Evolutionary conservation across 2,888 invertebrate species (phyloP), one percentile per base, ranked within the genome.

Genomic region (Chymomyza amoena): DNA sequence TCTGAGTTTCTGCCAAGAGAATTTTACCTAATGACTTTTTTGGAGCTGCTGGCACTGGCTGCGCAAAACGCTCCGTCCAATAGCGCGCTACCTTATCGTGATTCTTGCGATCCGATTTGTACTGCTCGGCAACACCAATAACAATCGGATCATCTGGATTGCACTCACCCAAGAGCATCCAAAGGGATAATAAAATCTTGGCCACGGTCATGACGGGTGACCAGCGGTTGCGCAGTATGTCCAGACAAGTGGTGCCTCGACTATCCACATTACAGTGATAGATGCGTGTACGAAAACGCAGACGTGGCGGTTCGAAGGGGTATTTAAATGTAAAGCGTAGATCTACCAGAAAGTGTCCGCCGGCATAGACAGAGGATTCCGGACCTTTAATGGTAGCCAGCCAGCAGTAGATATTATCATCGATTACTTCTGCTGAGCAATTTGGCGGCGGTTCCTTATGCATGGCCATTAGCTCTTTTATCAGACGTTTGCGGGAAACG

Each of bases 231-330:
- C 73, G 72, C 9, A 84, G 76, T 64, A 87, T 72, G 39, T 84
- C 84, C 32, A 84, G 67, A 6, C 84, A 84, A 54, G 88, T 88
- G 52, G 70, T 52, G 5, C 88, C 84, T 2, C 80, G 75, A 16
- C 87, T 77, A 32, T 88, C 87, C 54, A 84, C 88, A 50, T 84
- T 84, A 74, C 84, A 84, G 32, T 84, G 84, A 63, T 84, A 84
- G 63, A 84, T 88, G 25, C 83, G 80, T 0, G 84, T 84, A 0
- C 66, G 25, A 62, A 84, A 84, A 0, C 83, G 87, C 6, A 84
- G 73, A 59, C 71, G 77, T 0, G 84, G 84, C 67, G 88, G 85
- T 0, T 78, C 72, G 32, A 88, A 84, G 0, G 84, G 84, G 72
- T 84, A 84, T 0, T 70, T 61, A 1, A n/a, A 4, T 2, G 87